Evolutionary conservation across 2,797 vertebrate genomes (phyloP), one percentile per base, ranked within the genome.

Genomic region (Mus spretus): DNA sequence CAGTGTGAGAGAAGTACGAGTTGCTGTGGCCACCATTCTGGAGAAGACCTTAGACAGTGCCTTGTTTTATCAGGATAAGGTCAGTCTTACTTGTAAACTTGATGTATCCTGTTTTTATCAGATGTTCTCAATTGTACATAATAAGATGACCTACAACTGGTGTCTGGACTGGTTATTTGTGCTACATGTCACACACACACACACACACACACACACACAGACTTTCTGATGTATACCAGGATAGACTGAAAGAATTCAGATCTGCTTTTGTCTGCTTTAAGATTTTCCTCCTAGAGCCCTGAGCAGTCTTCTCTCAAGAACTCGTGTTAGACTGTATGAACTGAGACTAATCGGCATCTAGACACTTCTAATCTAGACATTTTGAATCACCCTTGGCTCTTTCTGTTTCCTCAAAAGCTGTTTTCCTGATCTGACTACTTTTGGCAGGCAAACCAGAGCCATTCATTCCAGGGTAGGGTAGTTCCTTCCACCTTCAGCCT

Each of bases 1-100:
- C 98, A 99, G 99, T 0, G 99, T 99, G 53, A 99, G 99, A 93
- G 99, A 99, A 97, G 99, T 99, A n/a, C 99, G 99, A 93, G 98
- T 99, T 86, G 99, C 99, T 84, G 99, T 99, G 53, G 99, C 99
- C n/a, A 99, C 99, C 34, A 98, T 99, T 98, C 99, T 99, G 61
- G 99, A 99, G 98, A 99, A 99, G 98, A 99, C 99, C 40, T 98
- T 99, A 24, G 99, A 99, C 98, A 99, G 99, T 97, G 99, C 99
- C 65, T 99, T 99, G 97, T 99, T 99, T 97, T 99, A 99, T 97
- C 99, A 99, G 97, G 99, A 99, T 97, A 99, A 99, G 99, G 99
- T 99, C 91, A 96, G 98, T 98, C 95, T 93, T 74, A 0, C 90
- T n/a, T 95, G 63, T 80, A 53, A 65, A 80, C 14, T 63, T 50